Conservation (phyloP, 2,113 vertebrate species). For the Toxotes jaculatrix region DNA sequence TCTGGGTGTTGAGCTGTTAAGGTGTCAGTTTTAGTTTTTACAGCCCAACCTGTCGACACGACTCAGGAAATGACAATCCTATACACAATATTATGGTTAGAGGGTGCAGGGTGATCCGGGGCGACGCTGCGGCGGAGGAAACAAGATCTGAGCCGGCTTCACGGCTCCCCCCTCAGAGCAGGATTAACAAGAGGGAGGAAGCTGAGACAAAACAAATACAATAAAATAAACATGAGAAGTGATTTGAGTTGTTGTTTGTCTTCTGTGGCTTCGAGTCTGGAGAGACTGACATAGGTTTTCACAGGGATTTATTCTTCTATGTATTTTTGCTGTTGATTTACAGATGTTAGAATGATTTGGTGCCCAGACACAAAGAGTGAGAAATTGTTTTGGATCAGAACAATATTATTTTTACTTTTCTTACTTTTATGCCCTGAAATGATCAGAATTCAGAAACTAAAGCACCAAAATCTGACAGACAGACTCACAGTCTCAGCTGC, state of each 20-base stretch:
- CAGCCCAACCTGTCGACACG: conserved; percentile 17
- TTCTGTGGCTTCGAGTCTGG: too few relatives aligned
- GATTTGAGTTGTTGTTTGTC: too few relatives aligned
- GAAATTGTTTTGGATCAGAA: too few relatives aligned
- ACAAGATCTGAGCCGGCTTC: conserved; percentile 18
- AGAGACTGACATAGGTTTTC: too few relatives aligned
- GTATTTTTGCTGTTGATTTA: too few relatives aligned
- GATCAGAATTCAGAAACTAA: too few relatives aligned
- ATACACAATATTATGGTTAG: conserved; percentile 32
- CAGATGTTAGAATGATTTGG: too few relatives aligned
- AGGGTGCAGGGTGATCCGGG: conserved; percentile 1
- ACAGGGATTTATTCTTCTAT: too few relatives aligned
- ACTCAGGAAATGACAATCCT: conserved; percentile 45
- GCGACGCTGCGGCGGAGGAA: neutral
- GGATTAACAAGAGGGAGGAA: neutral
- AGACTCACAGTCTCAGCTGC: neutral
- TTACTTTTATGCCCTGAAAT: too few relatives aligned
- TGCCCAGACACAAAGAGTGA: too few relatives aligned
- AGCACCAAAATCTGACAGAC: too few relatives aligned
- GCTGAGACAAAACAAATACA: neutral
- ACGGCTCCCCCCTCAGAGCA: neutral
- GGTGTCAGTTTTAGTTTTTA: conserved; percentile 37
- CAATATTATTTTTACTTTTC: too few relatives aligned
- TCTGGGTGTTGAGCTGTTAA: conserved; percentile 3
- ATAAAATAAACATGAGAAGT: neutral